phyloP scores from a whole-genome alignment of 2,888 invertebrate genomes.

The Apoderus coryli region DNA sequence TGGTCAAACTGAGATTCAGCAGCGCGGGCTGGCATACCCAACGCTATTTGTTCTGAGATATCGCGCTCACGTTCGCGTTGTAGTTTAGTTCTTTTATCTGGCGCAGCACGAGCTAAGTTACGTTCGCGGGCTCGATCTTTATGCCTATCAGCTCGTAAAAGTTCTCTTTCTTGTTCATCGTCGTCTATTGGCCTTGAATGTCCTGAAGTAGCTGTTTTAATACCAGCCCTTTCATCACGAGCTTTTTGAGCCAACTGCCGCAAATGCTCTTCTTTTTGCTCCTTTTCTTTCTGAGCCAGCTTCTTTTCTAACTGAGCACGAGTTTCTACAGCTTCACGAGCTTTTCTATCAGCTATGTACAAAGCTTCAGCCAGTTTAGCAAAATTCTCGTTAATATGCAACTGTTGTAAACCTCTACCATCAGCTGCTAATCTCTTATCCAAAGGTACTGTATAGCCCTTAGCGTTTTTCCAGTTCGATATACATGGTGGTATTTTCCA shows the following conservation, averaged over 20 bases:
- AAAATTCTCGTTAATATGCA: conserved; percentile 98
- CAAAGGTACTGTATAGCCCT: conserved; percentile 92
- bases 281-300: conserved; percentile 94
- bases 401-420: conserved; percentile 90
- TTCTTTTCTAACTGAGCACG: conserved; percentile 91
- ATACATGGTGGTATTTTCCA: conserved; percentile 99
- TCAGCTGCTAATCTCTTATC: conserved; percentile 98
- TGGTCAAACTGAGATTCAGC: conserved; percentile 89
- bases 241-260: conserved; percentile 88
- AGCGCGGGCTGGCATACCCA: conserved; percentile 81
- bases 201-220: conserved; percentile 34
- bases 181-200: conserved; percentile 33
- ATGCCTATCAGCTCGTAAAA: conserved; percentile 75
- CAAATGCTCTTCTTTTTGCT: conserved; percentile 92
- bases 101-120: conserved; percentile 85
- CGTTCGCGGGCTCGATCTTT: conserved; percentile 85
- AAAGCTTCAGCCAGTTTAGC: conserved; percentile 95
- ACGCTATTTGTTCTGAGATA: conserved; percentile 95
- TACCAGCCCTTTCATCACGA: conserved; percentile 85
- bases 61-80: conserved; percentile 88
- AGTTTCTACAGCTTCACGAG: conserved; percentile 94
- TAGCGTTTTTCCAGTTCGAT: conserved; percentile 99
- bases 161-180: conserved; percentile 69
- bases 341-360: conserved; percentile 93
- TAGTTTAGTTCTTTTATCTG: conserved; percentile 81